Percentiles rank a stretch among this genome's conserved stretches.
Evolutionary conservation across 2,888 invertebrate genomes (phyloP).

Genomic region (Megalurothrips usitatus): DNA sequence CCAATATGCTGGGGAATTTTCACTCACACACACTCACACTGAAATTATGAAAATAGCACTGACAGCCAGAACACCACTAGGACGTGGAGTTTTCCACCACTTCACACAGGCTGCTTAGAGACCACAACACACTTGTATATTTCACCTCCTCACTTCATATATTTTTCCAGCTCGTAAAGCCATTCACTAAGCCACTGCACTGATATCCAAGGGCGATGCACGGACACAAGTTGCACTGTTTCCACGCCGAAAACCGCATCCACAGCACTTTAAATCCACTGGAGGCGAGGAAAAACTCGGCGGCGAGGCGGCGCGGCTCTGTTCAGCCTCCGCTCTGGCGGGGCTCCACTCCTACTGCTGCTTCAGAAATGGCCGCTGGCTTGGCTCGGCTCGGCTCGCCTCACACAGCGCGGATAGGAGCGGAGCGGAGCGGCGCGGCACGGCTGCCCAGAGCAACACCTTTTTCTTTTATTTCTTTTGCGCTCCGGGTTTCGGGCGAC

Average conservation of each 20-base stretch:
- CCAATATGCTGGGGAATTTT: background rate
- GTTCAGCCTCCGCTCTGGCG: background rate
- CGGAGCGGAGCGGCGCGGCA: background rate
- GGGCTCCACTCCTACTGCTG: background rate
- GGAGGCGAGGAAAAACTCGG: background rate
- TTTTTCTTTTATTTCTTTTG: no score
- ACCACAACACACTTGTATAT: background rate
- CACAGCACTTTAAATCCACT: background rate
- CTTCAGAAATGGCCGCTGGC: background rate
- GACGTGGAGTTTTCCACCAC: slow-evolving; percentile 9
- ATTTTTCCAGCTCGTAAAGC: background rate
- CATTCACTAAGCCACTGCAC: background rate
- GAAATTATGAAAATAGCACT: background rate
- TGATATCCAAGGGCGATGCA: slow-evolving; percentile 10
- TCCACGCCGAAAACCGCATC: background rate
- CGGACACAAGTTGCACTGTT: background rate
- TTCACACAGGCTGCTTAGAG: background rate
- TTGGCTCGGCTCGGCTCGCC: background rate
- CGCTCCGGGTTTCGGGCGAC: background rate
- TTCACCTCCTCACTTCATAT: background rate
- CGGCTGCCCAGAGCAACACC: background rate
- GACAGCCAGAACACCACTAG: background rate
- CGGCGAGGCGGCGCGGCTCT: background rate
- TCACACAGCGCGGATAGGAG: background rate
- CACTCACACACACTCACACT: background rate